Base-by-base conservation (phyloP, 2,113 vertebrate species). In the Otis tarda region DNA sequence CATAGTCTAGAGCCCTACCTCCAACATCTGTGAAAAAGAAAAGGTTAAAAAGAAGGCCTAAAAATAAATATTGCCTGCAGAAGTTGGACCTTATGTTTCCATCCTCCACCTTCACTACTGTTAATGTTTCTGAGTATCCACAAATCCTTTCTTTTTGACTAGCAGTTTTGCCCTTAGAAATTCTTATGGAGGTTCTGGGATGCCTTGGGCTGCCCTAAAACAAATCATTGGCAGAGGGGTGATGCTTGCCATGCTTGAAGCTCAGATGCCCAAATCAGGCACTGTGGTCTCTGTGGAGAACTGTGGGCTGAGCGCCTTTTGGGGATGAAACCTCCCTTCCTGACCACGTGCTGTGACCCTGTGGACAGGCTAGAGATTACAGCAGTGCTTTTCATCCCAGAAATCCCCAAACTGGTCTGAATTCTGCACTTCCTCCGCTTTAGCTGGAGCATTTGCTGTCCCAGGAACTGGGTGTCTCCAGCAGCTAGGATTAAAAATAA, bases 311-410 rank as follows among this genome's bases (percentile, higher is more conserved):
- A 76, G 68, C 27, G 24, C 50, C 22, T 23, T 87, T 16, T 49
- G 74, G 57, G 64, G 41, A 8, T n/a, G 39, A 43, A 74, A 49
- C 12, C 19, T 74, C 45, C 18, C 18, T 7, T 13, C 5, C 16
- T 56, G 39, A 15, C 30, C 33, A 16, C 1, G 5, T 1, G 4
- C 17, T 41, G 11, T 9, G n/a, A 7, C 14, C 13, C 53, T 10
- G 45, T 20, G 74, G 39, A 50, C 37, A 64, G 7, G 49, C 27
- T 53, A 55, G 73, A 37, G 49, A 33, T 33, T 12, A 27, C 9
- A 67, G 37, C 24, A 14, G 30, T 25, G 31, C 13, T 88, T 64
- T 74, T 60, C 63, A 47, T 9, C 41, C 52, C 33, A 12, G 67
- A 13, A 8, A 49, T 53, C 37, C 87, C 67, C 65, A 83, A 47